Evolutionary conservation across 2,888 invertebrate species (phyloP).

Genomic region (Pelosia muscerda): DNA sequence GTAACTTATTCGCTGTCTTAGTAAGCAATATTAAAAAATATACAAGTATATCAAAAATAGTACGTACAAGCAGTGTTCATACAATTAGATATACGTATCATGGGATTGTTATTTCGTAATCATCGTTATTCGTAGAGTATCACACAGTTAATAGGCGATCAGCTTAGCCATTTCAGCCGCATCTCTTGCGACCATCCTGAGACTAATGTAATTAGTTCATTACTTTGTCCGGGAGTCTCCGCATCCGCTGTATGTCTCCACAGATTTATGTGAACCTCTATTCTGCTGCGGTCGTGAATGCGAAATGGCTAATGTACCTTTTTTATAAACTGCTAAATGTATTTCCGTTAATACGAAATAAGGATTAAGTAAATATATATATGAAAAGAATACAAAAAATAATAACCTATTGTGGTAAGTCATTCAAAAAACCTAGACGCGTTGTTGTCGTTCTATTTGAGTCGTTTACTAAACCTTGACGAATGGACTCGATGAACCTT

Average conservation of each 20-base stretch:
- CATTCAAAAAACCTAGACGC: constrained; percentile 55
- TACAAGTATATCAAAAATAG: no score
- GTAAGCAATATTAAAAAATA: background rate
- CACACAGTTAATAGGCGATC: constrained; percentile 65
- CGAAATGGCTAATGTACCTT: constrained; percentile 63
- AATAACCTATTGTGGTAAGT: constrained; percentile 53
- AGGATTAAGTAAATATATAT: constrained; percentile 49
- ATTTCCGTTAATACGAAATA: constrained; percentile 58
- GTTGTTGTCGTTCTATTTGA: constrained; percentile 62
- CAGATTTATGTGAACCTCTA: constrained; percentile 76
- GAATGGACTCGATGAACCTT: constrained; percentile 69
- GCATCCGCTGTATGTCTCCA: constrained; percentile 68
- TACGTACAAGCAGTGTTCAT: background rate
- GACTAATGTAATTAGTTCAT: constrained; percentile 85
- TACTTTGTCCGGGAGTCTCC: constrained; percentile 75
- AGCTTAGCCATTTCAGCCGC: constrained; percentile 71
- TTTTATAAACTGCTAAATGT: constrained; percentile 62
- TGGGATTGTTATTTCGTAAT: constrained; percentile 57
- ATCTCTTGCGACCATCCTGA: constrained; percentile 66
- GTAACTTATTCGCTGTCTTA: background rate
- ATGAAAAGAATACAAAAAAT: constrained; percentile 33
- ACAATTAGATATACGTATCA: constrained; percentile 40
- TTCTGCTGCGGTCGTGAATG: constrained; percentile 70
- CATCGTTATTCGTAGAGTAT: constrained; percentile 63
- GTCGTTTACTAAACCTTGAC: constrained; percentile 69